Percentiles rank a stretch among this genome's conserved stretches.
These are phyloP conservation scores for Rhinoderma darwinii DNA, from an alignment of 2,113 vertebrate species.

Conservation along the genomic window DNA sequence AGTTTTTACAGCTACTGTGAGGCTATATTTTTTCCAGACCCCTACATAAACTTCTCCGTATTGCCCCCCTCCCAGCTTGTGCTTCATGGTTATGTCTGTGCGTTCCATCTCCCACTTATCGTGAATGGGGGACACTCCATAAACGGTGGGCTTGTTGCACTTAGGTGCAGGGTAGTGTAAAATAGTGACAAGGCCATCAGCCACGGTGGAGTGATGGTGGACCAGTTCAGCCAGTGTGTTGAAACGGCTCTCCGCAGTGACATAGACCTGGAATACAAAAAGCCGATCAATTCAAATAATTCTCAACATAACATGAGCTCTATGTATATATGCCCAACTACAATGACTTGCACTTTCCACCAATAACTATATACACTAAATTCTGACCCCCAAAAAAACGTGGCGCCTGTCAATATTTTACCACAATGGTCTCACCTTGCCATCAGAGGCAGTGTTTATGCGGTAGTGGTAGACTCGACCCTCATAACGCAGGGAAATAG, in stretches of 20 bases:
- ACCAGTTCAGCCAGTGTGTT: constrained; percentile 95
- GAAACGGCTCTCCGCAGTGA: constrained; percentile 96
- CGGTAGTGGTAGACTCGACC: constrained; percentile 99
- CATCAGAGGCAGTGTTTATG: constrained; percentile 93
- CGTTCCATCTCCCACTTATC: constrained; percentile 99
- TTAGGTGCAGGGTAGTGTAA: constrained; percentile 98
- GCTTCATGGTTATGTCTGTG: constrained; percentile 99
- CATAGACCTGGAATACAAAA: constrained; percentile 82
- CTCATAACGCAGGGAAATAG: constrained; percentile 96
- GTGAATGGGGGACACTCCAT: constrained; percentile 98
- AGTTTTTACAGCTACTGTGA: constrained; percentile 97
- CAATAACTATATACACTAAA: no score
- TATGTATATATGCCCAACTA: neutral
- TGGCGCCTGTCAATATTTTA: no score
- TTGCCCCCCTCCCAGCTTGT: constrained; percentile 97
- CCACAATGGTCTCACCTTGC: constrained; percentile 79
- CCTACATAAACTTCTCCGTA: constrained; percentile 98
- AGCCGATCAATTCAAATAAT: neutral
- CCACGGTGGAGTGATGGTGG: constrained; percentile 97
- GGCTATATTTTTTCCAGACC: constrained; percentile 97
- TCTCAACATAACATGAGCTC: neutral
- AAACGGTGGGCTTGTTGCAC: constrained; percentile 98
- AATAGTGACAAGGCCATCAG: constrained; percentile 96
- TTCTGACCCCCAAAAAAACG: no score
- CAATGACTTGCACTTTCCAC: no score